Evolutionary conservation across 2,113 vertebrate genomes (phyloP), one percentile per base, ranked within the genome.

Genomic region (Cheirogaleus medius): DNA sequence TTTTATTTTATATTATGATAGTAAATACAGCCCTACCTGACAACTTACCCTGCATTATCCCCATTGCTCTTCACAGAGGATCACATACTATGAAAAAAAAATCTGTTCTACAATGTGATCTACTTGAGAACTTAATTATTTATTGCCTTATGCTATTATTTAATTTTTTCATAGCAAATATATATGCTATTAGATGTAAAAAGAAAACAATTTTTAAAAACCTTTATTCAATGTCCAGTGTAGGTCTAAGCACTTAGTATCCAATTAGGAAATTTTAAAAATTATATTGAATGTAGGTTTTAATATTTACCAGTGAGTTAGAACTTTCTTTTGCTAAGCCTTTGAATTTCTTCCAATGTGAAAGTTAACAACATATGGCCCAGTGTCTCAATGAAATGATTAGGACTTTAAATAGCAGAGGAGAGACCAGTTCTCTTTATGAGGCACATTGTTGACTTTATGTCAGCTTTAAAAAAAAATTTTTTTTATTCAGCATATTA

Each of bases 201-300:
- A 76, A 83, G 32, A 77, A 78, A 64, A 54, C 1, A 60, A 15
- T 37, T 29, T 54, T 95, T 82, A 14, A 37, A 97, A 92, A 91
- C 39, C 25, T 3, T 15, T 87, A 52, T 54, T 97, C n/a, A 69
- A 18, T 97, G 32, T 71, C 76, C 64, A 84, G 14, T 42, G 27
- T 14, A 90, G 63, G 47, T 34, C 44, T 96, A 90, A 91, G 34
- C 37, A 68, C 32, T 86, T 13, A 63, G 25, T 82, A 85, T 80
- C 91, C 56, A 90, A 92, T 47, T 93, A 94, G 82, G 86, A 83
- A 78, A 82, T 86, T 83, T 83, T 95, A 77, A 81, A 34, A 90
- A 84, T 95, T 95, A 92, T 87, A 64, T 69, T 73, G 88, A 92
- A 94, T 27, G 32, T 89, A 73, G 32, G 8, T 94, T 92, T 95